Percentiles rank a stretch among this genome's conserved stretches.
Conservation (phyloP, 2,888 invertebrate genomes). For the Drosophila aldrichi region DNA sequence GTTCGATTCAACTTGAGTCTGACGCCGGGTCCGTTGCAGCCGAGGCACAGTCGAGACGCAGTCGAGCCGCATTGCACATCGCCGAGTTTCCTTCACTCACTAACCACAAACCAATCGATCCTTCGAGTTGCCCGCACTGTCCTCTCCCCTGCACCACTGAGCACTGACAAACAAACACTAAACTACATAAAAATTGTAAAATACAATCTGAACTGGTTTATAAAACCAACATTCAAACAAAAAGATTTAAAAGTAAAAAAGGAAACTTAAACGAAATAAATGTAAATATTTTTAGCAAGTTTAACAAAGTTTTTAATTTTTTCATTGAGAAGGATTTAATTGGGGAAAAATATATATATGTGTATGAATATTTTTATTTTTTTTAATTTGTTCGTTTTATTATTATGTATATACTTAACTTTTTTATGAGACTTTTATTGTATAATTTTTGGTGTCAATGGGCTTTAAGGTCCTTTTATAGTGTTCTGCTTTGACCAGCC, state of each 20-base stretch:
- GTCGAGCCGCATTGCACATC: slow-evolving; percentile 8
- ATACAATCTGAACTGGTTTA: slow-evolving; percentile 61
- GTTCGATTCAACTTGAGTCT: neutral
- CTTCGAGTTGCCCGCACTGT: slow-evolving; percentile 23
- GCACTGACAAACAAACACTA: slow-evolving; percentile 13
- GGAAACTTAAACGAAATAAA: slow-evolving; percentile 60
- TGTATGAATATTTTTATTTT: too few relatives aligned
- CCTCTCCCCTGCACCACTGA: neutral
- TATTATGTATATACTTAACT: too few relatives aligned
- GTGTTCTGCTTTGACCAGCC: too few relatives aligned
- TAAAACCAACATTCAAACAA: slow-evolving; percentile 52
- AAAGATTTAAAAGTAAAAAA: slow-evolving; percentile 21
- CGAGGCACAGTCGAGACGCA: too few relatives aligned
- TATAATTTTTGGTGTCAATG: too few relatives aligned
- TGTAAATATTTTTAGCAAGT: slow-evolving; percentile 70
- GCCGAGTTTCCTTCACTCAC: slow-evolving; percentile 6
- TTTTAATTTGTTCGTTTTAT: too few relatives aligned
- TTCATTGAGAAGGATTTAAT: neutral
- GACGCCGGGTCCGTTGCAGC: neutral
- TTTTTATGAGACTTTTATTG: too few relatives aligned
- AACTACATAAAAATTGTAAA: slow-evolving; percentile 65
- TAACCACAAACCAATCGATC: slow-evolving; percentile 1
- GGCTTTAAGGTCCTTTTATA: too few relatives aligned
- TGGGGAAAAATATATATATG: too few relatives aligned
- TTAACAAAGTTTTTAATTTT: neutral